Percentiles rank a stretch among this genome's conserved stretches.
Conservation (phyloP, 2,113 vertebrate genomes). For the Archilochus colubris region DNA sequence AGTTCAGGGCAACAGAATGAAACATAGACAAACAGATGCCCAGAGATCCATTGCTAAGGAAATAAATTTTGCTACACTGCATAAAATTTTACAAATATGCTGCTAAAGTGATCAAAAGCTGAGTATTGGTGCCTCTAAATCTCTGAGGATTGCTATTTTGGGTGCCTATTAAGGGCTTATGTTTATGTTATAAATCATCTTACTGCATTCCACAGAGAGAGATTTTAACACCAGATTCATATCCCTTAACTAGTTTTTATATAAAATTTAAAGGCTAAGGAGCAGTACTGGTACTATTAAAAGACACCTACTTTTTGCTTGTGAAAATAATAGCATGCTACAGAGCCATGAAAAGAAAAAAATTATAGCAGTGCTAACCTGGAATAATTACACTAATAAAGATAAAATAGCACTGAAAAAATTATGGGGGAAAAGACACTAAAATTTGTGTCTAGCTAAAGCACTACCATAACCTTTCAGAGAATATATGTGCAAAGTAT, state of each 20-base stretch:
- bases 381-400: constrained; percentile 71
- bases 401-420: constrained; percentile 55
- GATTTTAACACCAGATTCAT: constrained; percentile 30
- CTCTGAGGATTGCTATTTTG: constrained; percentile 49
- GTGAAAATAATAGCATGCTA: constrained; percentile 53
- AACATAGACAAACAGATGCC: not conserved
- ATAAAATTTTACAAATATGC: constrained; percentile 5
- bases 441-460: constrained; percentile 60
- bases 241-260: constrained; percentile 56
- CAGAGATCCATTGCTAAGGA: not conserved
- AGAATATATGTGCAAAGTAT: constrained; percentile 50
- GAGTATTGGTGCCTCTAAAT: constrained; percentile 13
- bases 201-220: not conserved
- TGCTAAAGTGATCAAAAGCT: constrained; percentile 49
- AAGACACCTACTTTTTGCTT: constrained; percentile 53
- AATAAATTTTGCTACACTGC: constrained; percentile 11
- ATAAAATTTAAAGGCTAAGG: constrained; percentile 60
- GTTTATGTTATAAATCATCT: constrained; percentile 59
- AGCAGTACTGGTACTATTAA: constrained; percentile 61
- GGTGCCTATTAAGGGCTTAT: constrained; percentile 47
- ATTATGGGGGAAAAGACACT: constrained; percentile 38
- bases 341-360: constrained; percentile 50
- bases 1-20: not conserved
- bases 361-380: constrained; percentile 60
- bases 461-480: constrained; percentile 46